Evolutionary conservation across 2,113 vertebrate genomes (phyloP), one percentile per base, ranked within the genome.

Genomic region (Aramus guarauna): DNA sequence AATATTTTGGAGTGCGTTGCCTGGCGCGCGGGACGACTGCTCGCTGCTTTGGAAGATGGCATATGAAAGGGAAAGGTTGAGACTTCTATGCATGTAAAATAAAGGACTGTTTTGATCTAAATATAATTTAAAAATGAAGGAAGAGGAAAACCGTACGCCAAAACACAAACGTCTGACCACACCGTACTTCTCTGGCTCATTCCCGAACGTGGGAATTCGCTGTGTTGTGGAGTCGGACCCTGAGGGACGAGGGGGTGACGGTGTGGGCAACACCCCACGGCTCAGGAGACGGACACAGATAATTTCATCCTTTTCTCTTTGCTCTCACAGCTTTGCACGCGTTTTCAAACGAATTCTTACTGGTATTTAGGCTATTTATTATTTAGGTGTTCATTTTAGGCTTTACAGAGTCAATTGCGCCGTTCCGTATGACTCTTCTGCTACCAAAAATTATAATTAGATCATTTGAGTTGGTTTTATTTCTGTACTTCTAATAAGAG

Each of bases 391-490:
- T 29, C 26, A 20, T 79, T 95, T 85, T 36, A 72, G 77, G 36
- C 52, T 78, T 6, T 12, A 2, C 3, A 20, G 83, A 69, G 66
- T 60, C 90, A 63, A 6, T 90, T 66, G 58, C 85, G 69, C 45
- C 64, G 67, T 83, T 96, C 34, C n/a, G 3, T 63, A 7, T 47
- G 87, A 82, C 60, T 80, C 36, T 92, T 81, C 79, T 37, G 39
- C 73, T 69, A 64, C 82, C 68, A 41, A 63, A 89, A 94, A 92
- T 56, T 82, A 11, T 37, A 82, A 67, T 76, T 74, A 91, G 36
- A 64, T 93, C 9, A 72, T 94, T 93, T 95, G 75, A 88, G 67
- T 72, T 66, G 55, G 56, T 68, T 96, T 92, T 96, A 36, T 89
- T 87, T 97, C 95, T 92, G 58, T 90, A 22, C 29, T 82, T 86